Evolutionary conservation across 2,113 vertebrate genomes (phyloP).

Genomic region (Hydropotes inermis): DNA sequence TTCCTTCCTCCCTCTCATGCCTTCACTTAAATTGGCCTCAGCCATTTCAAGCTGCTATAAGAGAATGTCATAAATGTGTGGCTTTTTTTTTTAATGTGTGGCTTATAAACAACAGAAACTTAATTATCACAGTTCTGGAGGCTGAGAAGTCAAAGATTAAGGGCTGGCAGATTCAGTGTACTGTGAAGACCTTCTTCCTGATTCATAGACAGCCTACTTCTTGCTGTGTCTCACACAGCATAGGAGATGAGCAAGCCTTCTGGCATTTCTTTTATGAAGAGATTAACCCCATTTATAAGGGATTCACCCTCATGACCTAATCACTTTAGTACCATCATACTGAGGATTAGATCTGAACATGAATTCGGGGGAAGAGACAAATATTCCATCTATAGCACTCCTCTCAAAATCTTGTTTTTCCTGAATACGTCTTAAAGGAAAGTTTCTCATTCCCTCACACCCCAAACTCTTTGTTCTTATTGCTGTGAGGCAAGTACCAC

Average conservation of each 20-base stretch:
- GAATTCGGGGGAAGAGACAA: background rate
- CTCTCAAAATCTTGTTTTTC: background rate
- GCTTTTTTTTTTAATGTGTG: background rate
- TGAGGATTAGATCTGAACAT: background rate
- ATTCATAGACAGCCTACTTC: background rate
- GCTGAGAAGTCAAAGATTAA: background rate
- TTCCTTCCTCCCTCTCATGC: background rate
- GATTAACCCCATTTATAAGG: background rate
- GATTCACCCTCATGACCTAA: background rate
- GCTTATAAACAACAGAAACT: background rate
- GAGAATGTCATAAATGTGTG: background rate
- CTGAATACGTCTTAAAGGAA: background rate
- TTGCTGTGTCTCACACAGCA: background rate
- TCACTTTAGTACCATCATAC: background rate
- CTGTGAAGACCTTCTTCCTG: background rate
- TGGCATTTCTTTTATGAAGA: too few relatives aligned
- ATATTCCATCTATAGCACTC: background rate
- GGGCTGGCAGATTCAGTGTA: background rate
- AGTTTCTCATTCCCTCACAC: background rate
- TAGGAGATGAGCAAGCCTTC: background rate
- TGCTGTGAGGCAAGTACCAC: background rate
- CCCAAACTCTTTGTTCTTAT: background rate
- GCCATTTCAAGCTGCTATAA: background rate
- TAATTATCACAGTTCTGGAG: background rate
- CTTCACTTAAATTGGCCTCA: background rate